Base-by-base conservation (phyloP, 2,888 invertebrate genomes). In the Lasiommata megera region DNA sequence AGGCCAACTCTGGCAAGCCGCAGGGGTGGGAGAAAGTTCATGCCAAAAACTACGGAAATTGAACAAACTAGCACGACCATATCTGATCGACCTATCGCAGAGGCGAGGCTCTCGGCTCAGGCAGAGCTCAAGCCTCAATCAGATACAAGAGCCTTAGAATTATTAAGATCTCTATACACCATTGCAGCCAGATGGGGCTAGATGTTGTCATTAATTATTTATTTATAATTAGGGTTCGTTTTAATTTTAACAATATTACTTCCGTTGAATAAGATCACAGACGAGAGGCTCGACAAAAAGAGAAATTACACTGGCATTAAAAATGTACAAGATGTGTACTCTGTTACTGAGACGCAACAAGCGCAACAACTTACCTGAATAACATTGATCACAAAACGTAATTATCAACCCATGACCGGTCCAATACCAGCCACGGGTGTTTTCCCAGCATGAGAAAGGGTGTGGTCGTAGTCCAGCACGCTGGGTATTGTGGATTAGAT, bases 111-210 rank as follows among this genome's bases (percentile, higher is more conserved):
- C n/a, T 76, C 84, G 1, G 65, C 76, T 5, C 62, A 71, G 68
- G 67, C 71, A n/a, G 83, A 84, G n/a, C 61, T 76, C 1, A 91
- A 91, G 73, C 78, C 80, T 18, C 84, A 92, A 53, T 93, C 96
- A 11, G 96, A 96, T 72, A 93, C 94, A 17, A 92, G 96, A 79
- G 96, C 96, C 11, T 86, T 97, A 70, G 96, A 96, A 82, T 88
- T 97, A 67, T 92, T 97, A 74, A 94, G 95, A 84, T 96, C 96
- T 63, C 89, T 97, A 57, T 97, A 96, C 83, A 94, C 95, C 63
- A 94, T 97, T 77, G 96, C 96, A 56, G 95, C 96, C 16, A 94
- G 94, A 85, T 96, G 96, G 93, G 96, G 96, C 70, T 91, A 82
- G 84, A 61, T 61, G 55, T 55, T 58, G 40, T 38, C 51, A 46